These are phyloP conservation scores for Podarcis raffonei DNA, from an alignment of 2,113 vertebrate genomes.

Conservation along the genomic window DNA sequence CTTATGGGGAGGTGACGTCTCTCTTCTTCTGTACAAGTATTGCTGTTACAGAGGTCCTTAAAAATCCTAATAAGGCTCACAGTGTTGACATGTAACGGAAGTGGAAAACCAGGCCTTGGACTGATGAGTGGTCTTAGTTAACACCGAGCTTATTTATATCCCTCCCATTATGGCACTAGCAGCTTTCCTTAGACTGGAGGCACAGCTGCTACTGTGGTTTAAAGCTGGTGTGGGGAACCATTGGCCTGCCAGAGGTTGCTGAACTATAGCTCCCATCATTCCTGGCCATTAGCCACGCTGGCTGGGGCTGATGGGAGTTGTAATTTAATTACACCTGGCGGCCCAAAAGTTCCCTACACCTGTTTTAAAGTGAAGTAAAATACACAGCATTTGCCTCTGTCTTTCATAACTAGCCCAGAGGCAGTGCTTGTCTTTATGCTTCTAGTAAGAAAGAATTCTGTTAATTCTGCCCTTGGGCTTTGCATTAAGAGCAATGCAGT, in stretches of 20 bases:
- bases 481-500: neutral
- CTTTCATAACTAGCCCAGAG: neutral
- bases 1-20: neutral
- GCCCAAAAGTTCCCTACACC: neutral
- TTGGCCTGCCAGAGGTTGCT: too few relatives aligned
- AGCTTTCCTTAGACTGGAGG: neutral
- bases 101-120: neutral
- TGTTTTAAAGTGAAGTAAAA: neutral
- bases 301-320: too few relatives aligned
- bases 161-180: neutral
- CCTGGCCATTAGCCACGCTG: too few relatives aligned
- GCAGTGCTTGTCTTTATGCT: neutral
- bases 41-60: neutral
- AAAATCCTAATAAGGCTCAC: neutral
- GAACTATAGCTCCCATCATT: too few relatives aligned
- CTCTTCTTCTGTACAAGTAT: neutral
- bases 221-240: too few relatives aligned
- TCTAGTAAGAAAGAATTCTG: neutral
- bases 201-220: neutral
- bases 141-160: neutral
- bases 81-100: neutral
- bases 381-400: neutral
- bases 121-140: neutral
- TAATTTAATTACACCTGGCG: too few relatives aligned
- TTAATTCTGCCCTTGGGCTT: neutral